These are phyloP conservation scores for Rattus norvegicus DNA, from an alignment of 2,113 vertebrate species.

Conservation along the genomic window GRCr8 NC_086024.1:17597501-17598000, in stretches of 20 bases:
- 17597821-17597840: not conserved
- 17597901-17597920: not conserved
- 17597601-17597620: not conserved
- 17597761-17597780: not conserved
- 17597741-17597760: not conserved
- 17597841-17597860: not conserved
- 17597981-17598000: not conserved
- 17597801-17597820: not conserved
- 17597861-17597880: not conserved
- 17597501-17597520: not conserved
- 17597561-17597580: not conserved
- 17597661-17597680: not conserved
- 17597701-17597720: not conserved
- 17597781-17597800: not conserved
- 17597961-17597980: not conserved
- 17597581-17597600: not conserved
- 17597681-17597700: no score
- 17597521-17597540: not conserved
- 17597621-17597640: not conserved
- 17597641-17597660: not conserved
- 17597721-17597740: not conserved
- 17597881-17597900: not conserved
- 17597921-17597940: not conserved
- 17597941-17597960: not conserved
- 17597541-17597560: not conserved